Conservation (phyloP, 2,888 invertebrate genomes). For the Margaritifera margaritifera region DNA sequence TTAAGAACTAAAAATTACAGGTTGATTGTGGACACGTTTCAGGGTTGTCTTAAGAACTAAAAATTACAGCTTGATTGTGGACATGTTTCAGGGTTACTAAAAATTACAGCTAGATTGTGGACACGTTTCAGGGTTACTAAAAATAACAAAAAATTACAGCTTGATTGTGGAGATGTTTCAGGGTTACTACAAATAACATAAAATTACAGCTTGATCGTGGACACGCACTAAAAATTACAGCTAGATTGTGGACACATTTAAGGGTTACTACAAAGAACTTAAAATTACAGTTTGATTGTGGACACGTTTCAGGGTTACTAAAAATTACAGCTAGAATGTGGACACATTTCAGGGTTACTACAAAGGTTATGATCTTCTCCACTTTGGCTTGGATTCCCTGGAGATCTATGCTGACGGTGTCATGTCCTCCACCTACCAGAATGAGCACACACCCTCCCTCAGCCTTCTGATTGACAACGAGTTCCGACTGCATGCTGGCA, state of each 20-base stretch:
- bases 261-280: no score
- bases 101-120: not conserved
- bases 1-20: no score
- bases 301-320: not conserved
- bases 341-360: conserved; percentile 38
- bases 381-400: conserved; percentile 43
- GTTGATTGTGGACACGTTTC: no score
- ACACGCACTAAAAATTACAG: conserved; percentile 4
- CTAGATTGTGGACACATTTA: no score
- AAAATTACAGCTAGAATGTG: not conserved
- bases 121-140: conserved; percentile 38
- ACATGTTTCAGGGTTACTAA: not conserved
- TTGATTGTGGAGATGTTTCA: not conserved
- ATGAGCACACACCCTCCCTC: conserved; percentile 41
- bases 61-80: not conserved
- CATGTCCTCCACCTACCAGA: conserved; percentile 36
- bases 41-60: no score
- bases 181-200: no score
- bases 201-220: not conserved
- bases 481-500: conserved; percentile 53
- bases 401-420: conserved; percentile 52
- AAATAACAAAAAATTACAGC: conserved; percentile 1
- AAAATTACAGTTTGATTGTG: not conserved
- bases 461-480: conserved; percentile 28
- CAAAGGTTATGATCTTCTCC: conserved; percentile 24